Conservation (phyloP, 35 echinoderm and acorn worm genomes). For the Hemicentrotus pulcherrimus region DNA sequence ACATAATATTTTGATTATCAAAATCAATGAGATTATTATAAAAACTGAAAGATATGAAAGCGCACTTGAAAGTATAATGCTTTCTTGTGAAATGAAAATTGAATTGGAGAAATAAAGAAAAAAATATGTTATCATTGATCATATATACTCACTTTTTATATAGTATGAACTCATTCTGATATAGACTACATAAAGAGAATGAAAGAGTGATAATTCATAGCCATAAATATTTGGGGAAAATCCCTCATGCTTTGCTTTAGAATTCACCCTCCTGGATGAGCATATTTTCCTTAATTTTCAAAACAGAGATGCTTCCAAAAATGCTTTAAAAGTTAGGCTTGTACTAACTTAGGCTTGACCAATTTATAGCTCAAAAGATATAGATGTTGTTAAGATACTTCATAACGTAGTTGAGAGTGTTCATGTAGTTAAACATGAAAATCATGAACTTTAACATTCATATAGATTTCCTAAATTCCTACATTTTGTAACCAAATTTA, state of each 20-base stretch:
- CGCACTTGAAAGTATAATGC: too few species aligned
- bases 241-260: background rate
- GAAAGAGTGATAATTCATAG: background rate
- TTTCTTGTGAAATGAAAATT: too few species aligned
- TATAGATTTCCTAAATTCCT: background rate
- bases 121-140: too few species aligned
- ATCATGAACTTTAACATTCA: slow-evolving; percentile 6
- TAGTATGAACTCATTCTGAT: background rate
- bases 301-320: background rate
- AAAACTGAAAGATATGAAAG: too few species aligned
- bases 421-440: background rate
- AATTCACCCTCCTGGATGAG: background rate
- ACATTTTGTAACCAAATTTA: slow-evolving; percentile 29
- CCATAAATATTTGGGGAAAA: background rate
- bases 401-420: background rate
- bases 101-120: too few species aligned
- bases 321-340: background rate
- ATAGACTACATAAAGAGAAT: background rate
- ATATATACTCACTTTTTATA: background rate
- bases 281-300: background rate
- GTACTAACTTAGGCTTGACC: background rate
- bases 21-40: background rate
- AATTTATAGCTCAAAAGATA: background rate
- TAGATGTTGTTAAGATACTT: background rate
- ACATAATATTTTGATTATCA: background rate